Percentiles rank a stretch among this genome's conserved stretches.
phyloP scores from a whole-genome alignment of 2,797 vertebrate species.

The Pantherophis alleghaniensis region DNA sequence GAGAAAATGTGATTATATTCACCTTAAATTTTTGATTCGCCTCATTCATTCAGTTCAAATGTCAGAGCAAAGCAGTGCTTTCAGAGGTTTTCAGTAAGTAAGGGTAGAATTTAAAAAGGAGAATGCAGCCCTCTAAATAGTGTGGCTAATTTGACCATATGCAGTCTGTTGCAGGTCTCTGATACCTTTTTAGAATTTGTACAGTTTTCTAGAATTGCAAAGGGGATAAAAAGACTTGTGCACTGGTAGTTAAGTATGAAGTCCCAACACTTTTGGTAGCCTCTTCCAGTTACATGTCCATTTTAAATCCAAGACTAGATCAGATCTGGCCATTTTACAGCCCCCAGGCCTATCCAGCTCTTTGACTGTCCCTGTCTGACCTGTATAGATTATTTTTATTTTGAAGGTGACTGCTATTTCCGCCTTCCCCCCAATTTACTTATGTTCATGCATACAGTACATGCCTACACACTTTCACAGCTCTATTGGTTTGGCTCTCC shows the following conservation, averaged over 20 bases:
- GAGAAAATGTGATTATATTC: background rate
- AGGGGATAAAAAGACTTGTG: background rate
- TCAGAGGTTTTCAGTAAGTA: background rate
- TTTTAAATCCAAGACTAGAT: background rate
- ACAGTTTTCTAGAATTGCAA: background rate
- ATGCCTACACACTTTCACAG: too few species aligned
- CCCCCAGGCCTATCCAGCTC: background rate
- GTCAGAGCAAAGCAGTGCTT: background rate
- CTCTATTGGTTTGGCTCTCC: too few species aligned
- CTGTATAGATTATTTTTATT: too few species aligned
- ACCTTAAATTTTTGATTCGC: background rate
- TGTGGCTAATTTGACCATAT: background rate
- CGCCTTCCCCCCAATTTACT: too few species aligned
- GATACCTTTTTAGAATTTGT: background rate
- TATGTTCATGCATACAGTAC: too few species aligned
- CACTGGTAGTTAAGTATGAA: background rate
- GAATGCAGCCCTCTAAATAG: background rate
- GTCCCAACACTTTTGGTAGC: background rate
- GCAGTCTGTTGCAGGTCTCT: background rate
- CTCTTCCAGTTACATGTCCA: background rate
- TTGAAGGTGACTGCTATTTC: too few species aligned
- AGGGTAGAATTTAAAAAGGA: background rate
- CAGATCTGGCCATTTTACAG: background rate
- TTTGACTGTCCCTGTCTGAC: too few species aligned
- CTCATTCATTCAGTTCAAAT: background rate